Conservation (phyloP, 2,888 invertebrate genomes). For the Philonicus albiceps region DNA sequence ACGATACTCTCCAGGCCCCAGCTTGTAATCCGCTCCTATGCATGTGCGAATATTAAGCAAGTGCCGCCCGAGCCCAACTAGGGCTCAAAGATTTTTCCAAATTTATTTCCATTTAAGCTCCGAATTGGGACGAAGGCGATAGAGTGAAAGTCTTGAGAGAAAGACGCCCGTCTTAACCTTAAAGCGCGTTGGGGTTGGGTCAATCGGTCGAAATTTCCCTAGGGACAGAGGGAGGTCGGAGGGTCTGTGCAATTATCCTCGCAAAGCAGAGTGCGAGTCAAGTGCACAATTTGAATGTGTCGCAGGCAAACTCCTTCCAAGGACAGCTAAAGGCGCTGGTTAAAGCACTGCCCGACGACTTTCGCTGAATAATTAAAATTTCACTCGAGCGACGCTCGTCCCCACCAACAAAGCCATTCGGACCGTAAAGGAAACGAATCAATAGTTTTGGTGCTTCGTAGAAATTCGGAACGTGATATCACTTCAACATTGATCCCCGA, state of each 20-base stretch:
- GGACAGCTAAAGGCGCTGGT: neutral
- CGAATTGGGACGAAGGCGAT: neutral
- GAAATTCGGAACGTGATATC: neutral
- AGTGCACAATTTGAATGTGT: neutral
- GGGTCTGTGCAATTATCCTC: neutral
- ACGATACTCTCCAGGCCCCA: neutral
- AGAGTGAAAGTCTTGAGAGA: neutral
- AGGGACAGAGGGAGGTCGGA: neutral
- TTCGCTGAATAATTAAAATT: neutral
- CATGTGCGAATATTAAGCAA: neutral
- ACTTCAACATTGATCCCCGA: neutral
- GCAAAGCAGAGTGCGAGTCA: neutral
- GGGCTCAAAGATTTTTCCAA: neutral
- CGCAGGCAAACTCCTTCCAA: neutral
- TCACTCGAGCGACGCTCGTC: neutral
- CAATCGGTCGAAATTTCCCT: neutral
- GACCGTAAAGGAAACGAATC: neutral
- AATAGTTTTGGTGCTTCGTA: neutral
- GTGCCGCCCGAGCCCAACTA: neutral
- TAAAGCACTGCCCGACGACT: neutral
- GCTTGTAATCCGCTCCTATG: neutral
- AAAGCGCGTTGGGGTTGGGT: neutral
- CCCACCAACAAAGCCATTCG: neutral
- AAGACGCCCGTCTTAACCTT: neutral
- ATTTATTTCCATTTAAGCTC: neutral